phyloP scores from a whole-genome alignment of 2,888 invertebrate species.

The Cosmia pyralina region DNA sequence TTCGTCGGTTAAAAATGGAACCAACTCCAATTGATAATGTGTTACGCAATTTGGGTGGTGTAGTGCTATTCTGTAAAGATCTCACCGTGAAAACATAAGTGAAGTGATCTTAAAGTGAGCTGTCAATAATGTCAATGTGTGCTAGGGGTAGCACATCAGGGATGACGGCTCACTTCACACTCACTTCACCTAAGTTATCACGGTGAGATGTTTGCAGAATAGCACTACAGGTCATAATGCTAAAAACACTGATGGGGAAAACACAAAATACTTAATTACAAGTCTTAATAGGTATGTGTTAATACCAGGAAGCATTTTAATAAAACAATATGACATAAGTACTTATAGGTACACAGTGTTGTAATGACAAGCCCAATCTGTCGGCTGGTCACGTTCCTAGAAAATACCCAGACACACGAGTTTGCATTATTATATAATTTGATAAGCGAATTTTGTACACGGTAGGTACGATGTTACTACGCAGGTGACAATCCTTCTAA shows the following conservation, averaged over 20 bases:
- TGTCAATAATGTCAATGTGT: too few species aligned
- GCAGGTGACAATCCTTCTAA: neutral
- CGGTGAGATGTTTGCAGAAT: too few species aligned
- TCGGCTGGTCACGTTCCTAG: neutral
- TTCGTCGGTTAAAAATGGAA: too few species aligned
- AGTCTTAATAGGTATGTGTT: neutral
- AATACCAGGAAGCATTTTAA: neutral
- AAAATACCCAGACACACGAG: neutral
- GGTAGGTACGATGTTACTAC: neutral
- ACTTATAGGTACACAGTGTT: conserved; percentile 1
- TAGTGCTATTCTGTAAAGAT: too few species aligned
- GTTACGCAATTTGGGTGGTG: too few species aligned
- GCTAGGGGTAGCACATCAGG: too few species aligned
- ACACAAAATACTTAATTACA: neutral
- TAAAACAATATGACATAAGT: conserved; percentile 9
- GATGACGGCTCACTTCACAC: too few species aligned
- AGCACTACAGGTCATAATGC: too few species aligned
- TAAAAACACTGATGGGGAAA: neutral
- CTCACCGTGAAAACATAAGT: too few species aligned
- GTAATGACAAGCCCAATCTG: conserved; percentile 1
- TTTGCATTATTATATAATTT: conserved; percentile 6
- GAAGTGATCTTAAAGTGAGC: too few species aligned
- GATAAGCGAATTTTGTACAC: neutral
- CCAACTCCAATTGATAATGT: too few species aligned
- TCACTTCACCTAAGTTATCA: too few species aligned